phyloP scores from a whole-genome alignment of 2,113 vertebrate species.

The Pterocles orientalis region DNA sequence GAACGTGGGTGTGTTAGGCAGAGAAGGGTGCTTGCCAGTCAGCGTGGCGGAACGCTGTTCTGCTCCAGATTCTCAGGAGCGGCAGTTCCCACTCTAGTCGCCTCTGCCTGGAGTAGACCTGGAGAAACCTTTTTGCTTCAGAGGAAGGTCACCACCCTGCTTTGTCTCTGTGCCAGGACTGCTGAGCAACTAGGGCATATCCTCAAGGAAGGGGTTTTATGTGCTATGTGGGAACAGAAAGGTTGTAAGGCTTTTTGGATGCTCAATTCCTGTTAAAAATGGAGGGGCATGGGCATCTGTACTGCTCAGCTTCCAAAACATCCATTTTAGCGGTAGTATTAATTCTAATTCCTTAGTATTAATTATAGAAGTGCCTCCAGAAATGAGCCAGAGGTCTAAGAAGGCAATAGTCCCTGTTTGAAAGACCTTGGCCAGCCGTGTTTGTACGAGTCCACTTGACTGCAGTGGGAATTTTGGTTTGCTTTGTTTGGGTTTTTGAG shows the following conservation, averaged over 20 bases:
- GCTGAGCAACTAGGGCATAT: neutral
- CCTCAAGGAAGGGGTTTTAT: neutral
- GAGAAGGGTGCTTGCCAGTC: fast-evolving
- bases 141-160: neutral
- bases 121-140: neutral
- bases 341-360: neutral
- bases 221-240: neutral
- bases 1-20: neutral
- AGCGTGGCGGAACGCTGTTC: neutral
- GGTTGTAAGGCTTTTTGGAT: neutral
- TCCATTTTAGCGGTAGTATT: neutral
- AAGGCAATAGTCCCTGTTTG: neutral
- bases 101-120: neutral
- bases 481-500: neutral
- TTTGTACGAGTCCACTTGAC: neutral
- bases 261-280: neutral
- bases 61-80: fast-evolving
- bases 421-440: neutral
- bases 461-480: neutral
- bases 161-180: neutral
- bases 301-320: neutral
- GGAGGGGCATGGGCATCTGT: neutral
- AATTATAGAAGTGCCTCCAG: neutral
- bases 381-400: neutral
- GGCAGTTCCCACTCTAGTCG: neutral